Evolutionary conservation across 1,140 invertebrate genomes (phyloP), one percentile per base, ranked within the genome.

Genomic region (Cydia splendana): DNA sequence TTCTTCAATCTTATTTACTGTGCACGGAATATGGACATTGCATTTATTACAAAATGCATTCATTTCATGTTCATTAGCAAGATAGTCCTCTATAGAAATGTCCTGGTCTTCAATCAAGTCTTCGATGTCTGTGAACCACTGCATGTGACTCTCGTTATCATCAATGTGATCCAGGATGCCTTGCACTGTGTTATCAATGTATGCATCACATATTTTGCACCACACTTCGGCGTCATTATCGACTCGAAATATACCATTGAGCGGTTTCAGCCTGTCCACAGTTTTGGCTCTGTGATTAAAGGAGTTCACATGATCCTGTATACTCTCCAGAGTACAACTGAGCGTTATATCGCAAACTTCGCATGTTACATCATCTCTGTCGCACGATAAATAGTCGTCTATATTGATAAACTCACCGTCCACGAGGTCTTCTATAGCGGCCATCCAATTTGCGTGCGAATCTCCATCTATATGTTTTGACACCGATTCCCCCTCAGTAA

Each of bases 171-270:
- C 79, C 9, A 89, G 73, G 10, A 89, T 67, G 38, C 78, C 76
- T 12, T 65, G 65, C 1, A 84, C 81, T 2, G 82, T 81, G 34
- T 89, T 86, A 0, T 87, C 84, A 34, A 91, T 79, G 69, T 87
- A 90, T 18, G 74, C 77, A 77, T 89, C 80, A 65, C 89, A 91
- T 4, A 91, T 76, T 80, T 91, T 91, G 77, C 89, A 91, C 87
- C 87, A 91, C 1, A 88, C 75, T 57, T 89, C 87, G 34, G 86
- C 81, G 28, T 86, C 78, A 53, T 88, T 85, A 4, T 85, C 86
- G 3, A 85, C 84, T 45, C 81, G 73, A 74, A 91, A 91, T 77
- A 91, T 85, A 5, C 84, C 89, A 77, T 91, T 89, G 0, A 87
- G 53, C 6, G 89, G 87, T 75, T 89, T 91, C 1, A 89, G 76